Evolutionary conservation across 2,888 invertebrate genomes (phyloP), one percentile per base, ranked within the genome.

Genomic region (Trichopoda pennipes): DNA sequence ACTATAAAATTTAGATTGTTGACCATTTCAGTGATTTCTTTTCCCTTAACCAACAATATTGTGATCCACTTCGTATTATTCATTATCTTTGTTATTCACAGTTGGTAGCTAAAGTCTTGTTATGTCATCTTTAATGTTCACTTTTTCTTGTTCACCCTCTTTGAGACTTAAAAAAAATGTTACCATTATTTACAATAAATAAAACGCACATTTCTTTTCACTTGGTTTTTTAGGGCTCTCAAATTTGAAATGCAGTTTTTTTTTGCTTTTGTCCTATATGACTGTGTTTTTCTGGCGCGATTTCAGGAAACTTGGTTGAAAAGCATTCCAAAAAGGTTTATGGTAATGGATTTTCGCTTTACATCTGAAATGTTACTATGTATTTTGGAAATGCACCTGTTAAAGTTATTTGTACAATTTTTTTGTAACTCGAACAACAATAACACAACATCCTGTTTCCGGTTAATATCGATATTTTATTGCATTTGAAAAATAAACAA

Each of bases 401-500:
- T 61, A 3, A 28, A 1, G 19, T 12, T 28, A 17, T 35, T n/a
- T 49, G 6, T 53, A 10, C 19, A 38, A 1, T 72, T 72, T 42
- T 49, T 12, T 2, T 63, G 19, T 64, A 58, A 53, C 21, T 63
- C 55, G 63, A 72, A 78, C 38, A 58, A 23, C 58, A 70, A 38
- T 60, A 53, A 47, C 23, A 66, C 21, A 28, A 28, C 28, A 72
- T 70, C 47, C 64, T 72, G 60, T 66, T 80, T 76, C 60, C 60
- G 12, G 47, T 81, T 61, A 55, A 61, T 35, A 68, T 61, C 32
- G 66, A 72, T 72, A 76, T 56, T 76, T 72, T 66, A 56, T 72
- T 66, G 55, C 55, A 49, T 56, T 60, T 63, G n/a, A 19, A 23
- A 53, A 38, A 42, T 38, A 7, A 38, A 38, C 12, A 38, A 38